Evolutionary conservation across 2,797 vertebrate genomes (phyloP).

Genomic region (Nannoperca obscura): DNA sequence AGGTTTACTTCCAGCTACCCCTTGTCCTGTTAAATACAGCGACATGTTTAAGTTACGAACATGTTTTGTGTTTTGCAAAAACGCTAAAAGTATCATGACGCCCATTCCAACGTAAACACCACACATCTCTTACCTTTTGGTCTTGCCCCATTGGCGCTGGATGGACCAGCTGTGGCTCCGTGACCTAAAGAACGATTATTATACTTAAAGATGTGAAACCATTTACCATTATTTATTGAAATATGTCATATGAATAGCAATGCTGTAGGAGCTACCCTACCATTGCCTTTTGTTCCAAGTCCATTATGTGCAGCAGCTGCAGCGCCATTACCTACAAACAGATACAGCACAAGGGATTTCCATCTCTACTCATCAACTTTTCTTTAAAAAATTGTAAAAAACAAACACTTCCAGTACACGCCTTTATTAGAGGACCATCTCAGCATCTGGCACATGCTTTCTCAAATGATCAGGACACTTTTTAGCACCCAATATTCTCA

Average conservation of each 20-base stretch:
- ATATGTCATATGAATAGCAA: neutral
- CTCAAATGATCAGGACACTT: neutral
- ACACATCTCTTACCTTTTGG: constrained; percentile 54
- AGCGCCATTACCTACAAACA: too few relatives aligned
- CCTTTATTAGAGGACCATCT: too few relatives aligned
- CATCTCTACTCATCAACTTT: too few relatives aligned
- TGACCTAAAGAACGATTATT: constrained; percentile 48
- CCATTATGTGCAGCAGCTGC: too few relatives aligned
- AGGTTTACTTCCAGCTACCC: constrained; percentile 55
- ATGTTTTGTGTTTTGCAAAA: neutral
- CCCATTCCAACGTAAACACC: neutral
- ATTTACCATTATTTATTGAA: neutral
- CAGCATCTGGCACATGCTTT: neutral
- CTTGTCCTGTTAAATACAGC: constrained; percentile 55
- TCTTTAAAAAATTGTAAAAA: too few relatives aligned
- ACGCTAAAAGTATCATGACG: neutral
- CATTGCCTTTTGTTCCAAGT: too few relatives aligned
- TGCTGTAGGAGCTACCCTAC: too few relatives aligned
- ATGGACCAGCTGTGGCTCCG: constrained; percentile 44
- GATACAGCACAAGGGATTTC: too few relatives aligned
- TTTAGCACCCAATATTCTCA: neutral
- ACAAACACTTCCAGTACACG: too few relatives aligned
- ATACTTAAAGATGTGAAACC: neutral
- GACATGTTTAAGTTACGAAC: neutral
- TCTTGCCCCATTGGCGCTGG: constrained; percentile 31